Base-by-base conservation (phyloP, 2,888 invertebrate species). In the Himalopsyche anomala region DNA sequence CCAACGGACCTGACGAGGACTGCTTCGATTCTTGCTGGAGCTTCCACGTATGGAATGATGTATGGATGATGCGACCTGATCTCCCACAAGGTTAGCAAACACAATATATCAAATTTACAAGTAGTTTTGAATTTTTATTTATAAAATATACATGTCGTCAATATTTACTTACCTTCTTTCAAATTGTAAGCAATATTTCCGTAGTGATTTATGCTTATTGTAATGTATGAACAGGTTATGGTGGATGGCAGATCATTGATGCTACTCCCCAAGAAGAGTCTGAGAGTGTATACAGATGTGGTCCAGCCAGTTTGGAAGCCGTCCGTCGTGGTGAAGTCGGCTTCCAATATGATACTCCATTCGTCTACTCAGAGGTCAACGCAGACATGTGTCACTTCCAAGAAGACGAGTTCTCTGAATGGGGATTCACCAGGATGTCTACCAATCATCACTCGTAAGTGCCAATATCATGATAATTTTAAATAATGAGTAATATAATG, bases 201-300 rank as follows among this genome's bases (percentile, higher is more conserved):
- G 5, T 28, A 11, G 15, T 6, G 5, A 6, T 11, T 36, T 0
- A 74, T 74, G 12, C 15, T 0, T 12, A 15, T 19, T 17, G 45
- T 51, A 82, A 4, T n/a, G 11, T 40, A 38, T 38, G 42, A 9
- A 3, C 90, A 90, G 96, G 96, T 17, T 96, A 96, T 90, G 95
- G 96, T 28, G 97, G 97, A 6, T 97, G 97, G 97, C 97, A 97
- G 91, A 95, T 95, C 28, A 95, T 97, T 88, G 97, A 97, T 90
- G 93, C 96, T 6, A 97, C 97, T 3, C 96, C 96, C 4, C 96
- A 96, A 90, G 96, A 95, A 90, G 93, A 94, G 89, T 94, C 95
- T 28, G 95, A 94, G 88, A 93, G 94, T 88, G 92, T 94, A 38
- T 94, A 93, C 89, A 92, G 94, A 89, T 94, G 96, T 91, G 94